Evolutionary conservation across 1,140 invertebrate genomes (phyloP), one percentile per base, ranked within the genome.

Genomic region (Drosophila bocki): DNA sequence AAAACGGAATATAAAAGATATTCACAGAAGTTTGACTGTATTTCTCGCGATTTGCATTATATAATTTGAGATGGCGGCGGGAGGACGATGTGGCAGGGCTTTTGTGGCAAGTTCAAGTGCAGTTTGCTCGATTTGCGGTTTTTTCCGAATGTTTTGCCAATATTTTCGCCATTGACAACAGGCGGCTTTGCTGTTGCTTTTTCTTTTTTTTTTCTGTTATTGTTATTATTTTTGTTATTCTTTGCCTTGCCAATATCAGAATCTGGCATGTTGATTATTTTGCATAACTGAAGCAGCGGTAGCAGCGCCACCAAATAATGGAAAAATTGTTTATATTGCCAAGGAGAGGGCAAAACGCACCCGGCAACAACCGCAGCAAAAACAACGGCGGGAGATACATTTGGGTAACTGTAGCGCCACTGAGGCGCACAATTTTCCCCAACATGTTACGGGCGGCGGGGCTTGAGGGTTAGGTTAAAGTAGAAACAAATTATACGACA

Each of bases 401-500:
- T 75, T 58, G 71, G 71, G 53, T 53, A 62, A 70, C 35, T 51
- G 64, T 64, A 82, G 84, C 84, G 85, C 81, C 85, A 75, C 54
- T 84, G 84, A 84, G 84, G 85, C 85, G 84, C 77, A 84, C 85
- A 90, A 74, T 83, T 88, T 90, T 84, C 80, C 53, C 65, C 80
- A 86, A 67, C 70, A 41, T 51, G n/a, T 76, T 72, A 22, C 22
- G 33, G 37, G 54, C 47, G 50, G 48, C 44, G 17, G 15, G 17
- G 29, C 51, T 56, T n/a, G 51, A 33, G 82, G 63, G 60, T 65
- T 80, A 72, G 76, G 83, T 87, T 87, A 90, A 85, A 88, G 85
- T 85, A 81, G 86, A 88, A 88, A 90, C 85, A 88, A 88, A 88
- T 88, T 88, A 88, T 90, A 82, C 81, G 78, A 90, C 67, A 81